A percentile compares a stretch with the other conserved stretches of the same genome.
Conservation (phyloP, 2,888 invertebrate genomes). For the Drosophila ezoana region DNA sequence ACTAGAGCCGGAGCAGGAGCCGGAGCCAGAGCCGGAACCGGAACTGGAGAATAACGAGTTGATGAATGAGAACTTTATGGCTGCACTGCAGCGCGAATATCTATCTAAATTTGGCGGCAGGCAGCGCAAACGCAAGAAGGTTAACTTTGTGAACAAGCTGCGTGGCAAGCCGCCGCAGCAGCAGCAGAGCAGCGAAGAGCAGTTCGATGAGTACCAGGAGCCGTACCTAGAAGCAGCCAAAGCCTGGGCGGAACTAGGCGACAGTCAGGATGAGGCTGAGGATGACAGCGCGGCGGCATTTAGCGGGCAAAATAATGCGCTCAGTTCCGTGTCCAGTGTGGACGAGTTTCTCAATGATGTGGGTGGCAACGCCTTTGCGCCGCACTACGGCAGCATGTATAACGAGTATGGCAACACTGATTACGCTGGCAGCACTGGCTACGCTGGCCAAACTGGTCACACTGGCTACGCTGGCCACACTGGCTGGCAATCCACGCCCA, state of each 20-base stretch:
- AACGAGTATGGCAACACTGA: constrained; percentile 44
- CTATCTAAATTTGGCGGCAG: constrained; percentile 51
- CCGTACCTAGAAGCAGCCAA: constrained; percentile 1
- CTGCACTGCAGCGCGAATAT: constrained; percentile 77
- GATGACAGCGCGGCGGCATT: constrained; percentile 65
- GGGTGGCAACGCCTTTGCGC: constrained; percentile 20
- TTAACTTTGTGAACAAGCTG: constrained; percentile 7
- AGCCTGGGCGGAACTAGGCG: constrained; percentile 1
- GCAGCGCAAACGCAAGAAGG: constrained; percentile 61
- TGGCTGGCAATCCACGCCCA: constrained; percentile 28
- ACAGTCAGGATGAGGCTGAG: constrained; percentile 14
- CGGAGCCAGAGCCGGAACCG: constrained; percentile 14
- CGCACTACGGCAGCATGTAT: constrained; percentile 41
- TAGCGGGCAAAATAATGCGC: constrained; percentile 58
- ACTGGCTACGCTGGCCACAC: constrained; percentile 5
- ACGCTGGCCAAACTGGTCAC: neutral
- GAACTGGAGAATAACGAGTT: constrained; percentile 65
- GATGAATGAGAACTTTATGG: constrained; percentile 73
- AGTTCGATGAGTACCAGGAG: constrained; percentile 54
- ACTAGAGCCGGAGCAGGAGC: constrained; percentile 12
- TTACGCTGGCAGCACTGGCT: neutral
- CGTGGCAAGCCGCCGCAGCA: constrained; percentile 4
- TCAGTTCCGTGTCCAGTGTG: constrained; percentile 53
- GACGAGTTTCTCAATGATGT: constrained; percentile 57
- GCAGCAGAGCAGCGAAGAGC: constrained; percentile 41